Conservation (phyloP, 2,113 vertebrate species). For the Eptesicus fuscus region DNA sequence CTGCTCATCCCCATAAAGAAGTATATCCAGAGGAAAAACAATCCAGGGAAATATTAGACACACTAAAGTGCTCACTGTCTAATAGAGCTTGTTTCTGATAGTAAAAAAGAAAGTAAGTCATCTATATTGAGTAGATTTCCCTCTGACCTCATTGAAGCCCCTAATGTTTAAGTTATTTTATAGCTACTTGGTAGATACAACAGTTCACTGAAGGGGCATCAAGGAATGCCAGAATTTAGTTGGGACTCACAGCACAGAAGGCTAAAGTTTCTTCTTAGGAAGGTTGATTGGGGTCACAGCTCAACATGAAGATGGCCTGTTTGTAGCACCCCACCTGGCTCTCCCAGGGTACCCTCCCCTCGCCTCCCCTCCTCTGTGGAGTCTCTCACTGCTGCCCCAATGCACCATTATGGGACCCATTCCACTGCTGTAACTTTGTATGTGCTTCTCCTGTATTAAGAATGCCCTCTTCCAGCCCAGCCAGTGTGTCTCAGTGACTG, state of each 20-base stretch:
- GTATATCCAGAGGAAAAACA: slow-evolving; percentile 50
- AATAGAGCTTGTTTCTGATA: slow-evolving; percentile 56
- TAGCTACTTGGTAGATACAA: slow-evolving; percentile 27
- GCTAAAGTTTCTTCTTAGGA: neutral
- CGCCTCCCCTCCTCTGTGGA: fast-evolving
- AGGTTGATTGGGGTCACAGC: neutral
- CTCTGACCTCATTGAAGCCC: slow-evolving; percentile 47
- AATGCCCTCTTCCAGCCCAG: neutral
- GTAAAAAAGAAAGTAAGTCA: slow-evolving; percentile 56
- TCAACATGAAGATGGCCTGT: neutral
- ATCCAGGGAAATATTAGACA: slow-evolving; percentile 49
- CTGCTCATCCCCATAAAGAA: slow-evolving; percentile 39
- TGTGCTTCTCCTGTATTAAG: neutral
- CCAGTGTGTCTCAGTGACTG: too few relatives aligned
- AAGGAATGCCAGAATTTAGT: neutral
- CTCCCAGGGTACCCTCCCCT: fast-evolving
- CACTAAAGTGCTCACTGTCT: slow-evolving; percentile 48
- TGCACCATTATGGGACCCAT: too few relatives aligned
- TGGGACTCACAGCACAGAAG: neutral
- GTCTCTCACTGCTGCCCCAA: neutral
- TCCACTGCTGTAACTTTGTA: neutral
- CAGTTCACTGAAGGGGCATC: slow-evolving; percentile 4
- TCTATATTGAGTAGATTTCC: slow-evolving; percentile 55
- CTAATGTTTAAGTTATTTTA: slow-evolving; percentile 60
- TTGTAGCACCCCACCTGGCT: neutral